Conservation (phyloP, 2,797 vertebrate genomes). For the Acrossocheilus wenchowensis region DNA sequence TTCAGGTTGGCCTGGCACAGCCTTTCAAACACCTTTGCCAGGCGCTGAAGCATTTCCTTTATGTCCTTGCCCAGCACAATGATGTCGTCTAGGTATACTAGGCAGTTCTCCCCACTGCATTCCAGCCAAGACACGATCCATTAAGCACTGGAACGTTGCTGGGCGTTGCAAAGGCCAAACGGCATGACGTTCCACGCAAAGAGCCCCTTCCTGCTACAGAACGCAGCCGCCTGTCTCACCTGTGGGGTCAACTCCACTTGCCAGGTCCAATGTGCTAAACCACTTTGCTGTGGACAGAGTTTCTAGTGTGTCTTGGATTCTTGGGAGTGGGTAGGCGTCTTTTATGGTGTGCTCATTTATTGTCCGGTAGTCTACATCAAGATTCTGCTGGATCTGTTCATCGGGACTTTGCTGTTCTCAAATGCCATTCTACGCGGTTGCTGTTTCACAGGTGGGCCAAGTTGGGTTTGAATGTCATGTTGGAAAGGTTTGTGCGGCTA, state of each 20-base stretch:
- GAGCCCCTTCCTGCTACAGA: conserved; percentile 51
- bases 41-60: neutral
- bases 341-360: conserved; percentile 48
- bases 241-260: neutral
- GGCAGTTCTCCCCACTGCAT: conserved; percentile 54
- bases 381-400: conserved; percentile 45
- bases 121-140: conserved; percentile 72
- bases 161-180: conserved; percentile 48
- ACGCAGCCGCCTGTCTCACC: neutral
- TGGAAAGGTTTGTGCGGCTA: conserved; percentile 47
- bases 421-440: conserved; percentile 16
- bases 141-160: conserved; percentile 64
- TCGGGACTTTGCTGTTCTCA: conserved; percentile 44
- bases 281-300: conserved; percentile 49
- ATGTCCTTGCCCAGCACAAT: conserved; percentile 6
- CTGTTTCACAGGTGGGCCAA: conserved; percentile 52
- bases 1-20: conserved; percentile 13
- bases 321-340: conserved; percentile 26
- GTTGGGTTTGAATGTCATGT: conserved; percentile 48
- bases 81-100: neutral
- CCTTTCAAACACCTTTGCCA: conserved; percentile 13
- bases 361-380: conserved; percentile 33
- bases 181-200: conserved; percentile 59
- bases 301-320: conserved; percentile 58
- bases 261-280: conserved; percentile 53